These are phyloP conservation scores for Halichondria panicea DNA, from an alignment of 37 sponge, comb jelly and placozoan genomes.

Conservation along the genomic window DNA sequence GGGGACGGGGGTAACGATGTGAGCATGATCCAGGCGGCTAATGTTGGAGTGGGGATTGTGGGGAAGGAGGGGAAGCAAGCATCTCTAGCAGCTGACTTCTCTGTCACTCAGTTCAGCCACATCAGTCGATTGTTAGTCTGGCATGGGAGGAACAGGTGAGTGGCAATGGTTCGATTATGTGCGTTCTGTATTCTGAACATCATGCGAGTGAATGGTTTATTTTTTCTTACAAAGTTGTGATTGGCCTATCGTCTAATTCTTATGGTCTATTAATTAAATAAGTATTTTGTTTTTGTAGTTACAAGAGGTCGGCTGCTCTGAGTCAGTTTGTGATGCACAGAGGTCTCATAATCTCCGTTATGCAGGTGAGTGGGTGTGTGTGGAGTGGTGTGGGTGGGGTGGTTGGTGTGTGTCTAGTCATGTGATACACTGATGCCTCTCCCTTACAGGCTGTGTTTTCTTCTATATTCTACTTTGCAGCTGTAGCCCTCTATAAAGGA, in stretches of 20 bases:
- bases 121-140: constrained; percentile 87
- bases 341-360: constrained; percentile 94
- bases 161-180: background rate
- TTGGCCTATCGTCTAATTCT: background rate
- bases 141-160: constrained; percentile 96
- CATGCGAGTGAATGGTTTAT: too few species aligned
- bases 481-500: constrained; percentile 92
- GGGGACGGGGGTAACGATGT: constrained; percentile 98
- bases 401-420: too few species aligned
- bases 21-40: constrained; percentile 97
- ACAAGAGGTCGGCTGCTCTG: constrained; percentile 89
- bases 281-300: constrained; percentile 44
- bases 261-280: background rate
- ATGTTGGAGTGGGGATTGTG: constrained; percentile 93
- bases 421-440: background rate
- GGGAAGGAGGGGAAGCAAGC: constrained; percentile 98
- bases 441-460: constrained; percentile 82
- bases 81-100: constrained; percentile 96
- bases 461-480: constrained; percentile 88
- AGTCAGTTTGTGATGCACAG: constrained; percentile 97
- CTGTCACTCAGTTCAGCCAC: constrained; percentile 85
- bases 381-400: too few species aligned
- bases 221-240: background rate
- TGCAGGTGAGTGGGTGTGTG: constrained; percentile 94
- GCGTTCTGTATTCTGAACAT: too few species aligned